A percentile compares a stretch with the other conserved stretches of the same genome.
phyloP scores from a whole-genome alignment of 2,888 invertebrate species.

The Resseliella maxima region DNA sequence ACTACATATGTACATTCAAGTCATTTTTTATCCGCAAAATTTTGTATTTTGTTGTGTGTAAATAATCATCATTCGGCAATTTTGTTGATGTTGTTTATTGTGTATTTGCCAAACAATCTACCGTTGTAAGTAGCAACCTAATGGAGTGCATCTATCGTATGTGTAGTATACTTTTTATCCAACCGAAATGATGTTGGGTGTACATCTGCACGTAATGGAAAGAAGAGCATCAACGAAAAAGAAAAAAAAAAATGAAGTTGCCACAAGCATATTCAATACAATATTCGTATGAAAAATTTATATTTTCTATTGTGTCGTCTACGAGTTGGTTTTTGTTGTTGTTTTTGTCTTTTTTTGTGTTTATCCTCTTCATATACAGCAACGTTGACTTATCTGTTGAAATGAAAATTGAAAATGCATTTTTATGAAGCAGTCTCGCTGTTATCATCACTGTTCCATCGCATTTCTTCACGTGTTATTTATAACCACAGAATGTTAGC shows the following conservation, averaged over 20 bases:
- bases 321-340: background rate
- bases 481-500: background rate
- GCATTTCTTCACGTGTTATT: background rate
- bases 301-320: constrained; percentile 35
- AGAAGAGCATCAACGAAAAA: background rate
- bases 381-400: background rate
- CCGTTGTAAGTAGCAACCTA: background rate
- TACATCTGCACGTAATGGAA: constrained; percentile 4
- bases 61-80: constrained; percentile 49
- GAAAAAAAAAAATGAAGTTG: background rate
- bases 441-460: background rate
- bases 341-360: background rate
- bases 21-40: background rate
- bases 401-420: constrained; percentile 41
- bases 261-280: constrained; percentile 40
- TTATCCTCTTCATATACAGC: background rate
- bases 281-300: constrained; percentile 51
- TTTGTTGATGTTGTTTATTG: constrained; percentile 53
- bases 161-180: background rate
- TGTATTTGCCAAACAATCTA: background rate
- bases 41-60: constrained; percentile 7
- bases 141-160: background rate
- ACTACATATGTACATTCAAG: background rate
- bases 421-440: background rate
- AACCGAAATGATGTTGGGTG: background rate